These are phyloP conservation scores for Aegithalos caudatus DNA, from an alignment of 2,113 vertebrate genomes.

Conservation along the genomic window DNA sequence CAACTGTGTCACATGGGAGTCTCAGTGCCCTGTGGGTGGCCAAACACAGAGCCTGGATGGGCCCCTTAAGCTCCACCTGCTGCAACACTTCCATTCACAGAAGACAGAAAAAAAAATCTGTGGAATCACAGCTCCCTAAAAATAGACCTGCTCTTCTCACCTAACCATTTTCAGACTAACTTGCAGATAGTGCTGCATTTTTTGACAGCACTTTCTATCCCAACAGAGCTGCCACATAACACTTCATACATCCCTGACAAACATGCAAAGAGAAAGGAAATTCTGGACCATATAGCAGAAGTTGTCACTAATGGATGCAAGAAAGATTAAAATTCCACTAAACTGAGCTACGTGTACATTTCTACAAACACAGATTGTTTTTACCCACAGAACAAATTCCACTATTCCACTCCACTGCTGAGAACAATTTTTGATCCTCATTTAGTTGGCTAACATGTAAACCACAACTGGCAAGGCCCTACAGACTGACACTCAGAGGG, in stretches of 20 bases:
- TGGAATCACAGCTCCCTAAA: background rate
- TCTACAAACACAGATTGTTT: background rate
- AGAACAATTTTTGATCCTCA: background rate
- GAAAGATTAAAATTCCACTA: background rate
- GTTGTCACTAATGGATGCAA: background rate
- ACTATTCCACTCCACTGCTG: background rate
- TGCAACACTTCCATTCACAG: background rate
- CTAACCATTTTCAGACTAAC: background rate
- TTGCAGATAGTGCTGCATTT: background rate
- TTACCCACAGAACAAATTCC: background rate
- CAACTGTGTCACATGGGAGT: background rate
- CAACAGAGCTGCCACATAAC: background rate
- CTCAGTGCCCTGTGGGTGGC: accelerated
- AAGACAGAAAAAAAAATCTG: background rate
- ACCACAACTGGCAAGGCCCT: background rate
- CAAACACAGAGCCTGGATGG: background rate
- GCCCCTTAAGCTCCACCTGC: background rate
- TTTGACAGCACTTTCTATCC: background rate
- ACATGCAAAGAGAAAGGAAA: background rate
- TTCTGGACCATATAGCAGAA: background rate
- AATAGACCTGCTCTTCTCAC: background rate
- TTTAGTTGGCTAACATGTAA: background rate
- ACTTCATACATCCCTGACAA: background rate
- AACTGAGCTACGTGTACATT: background rate
- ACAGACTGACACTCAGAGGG: background rate